Conservation (phyloP, 2,797 vertebrate genomes). For the Cyclura pinguis region DNA sequence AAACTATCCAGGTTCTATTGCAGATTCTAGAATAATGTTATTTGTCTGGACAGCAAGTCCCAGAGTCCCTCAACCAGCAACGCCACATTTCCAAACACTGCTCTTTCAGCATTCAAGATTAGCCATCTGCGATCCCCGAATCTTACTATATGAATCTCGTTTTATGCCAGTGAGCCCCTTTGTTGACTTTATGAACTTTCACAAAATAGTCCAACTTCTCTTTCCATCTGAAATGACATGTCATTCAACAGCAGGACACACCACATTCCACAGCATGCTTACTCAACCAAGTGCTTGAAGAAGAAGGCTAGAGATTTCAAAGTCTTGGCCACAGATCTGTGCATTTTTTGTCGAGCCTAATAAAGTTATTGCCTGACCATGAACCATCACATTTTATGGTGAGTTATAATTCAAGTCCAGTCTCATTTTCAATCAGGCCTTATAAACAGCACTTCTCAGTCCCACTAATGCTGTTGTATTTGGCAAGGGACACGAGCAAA, state of each 20-base stretch:
- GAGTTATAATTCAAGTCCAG: slow-evolving; percentile 28
- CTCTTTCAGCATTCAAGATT: neutral
- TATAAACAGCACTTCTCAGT: neutral
- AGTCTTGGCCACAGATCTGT: too few relatives aligned
- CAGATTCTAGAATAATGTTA: too few relatives aligned
- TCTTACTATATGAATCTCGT: too few relatives aligned
- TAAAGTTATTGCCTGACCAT: too few relatives aligned
- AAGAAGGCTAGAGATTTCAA: slow-evolving; percentile 17
- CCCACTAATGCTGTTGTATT: too few relatives aligned
- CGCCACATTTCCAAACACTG: too few relatives aligned
- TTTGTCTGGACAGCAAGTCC: too few relatives aligned
- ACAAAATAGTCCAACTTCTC: slow-evolving; percentile 21
- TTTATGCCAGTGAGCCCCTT: slow-evolving; percentile 17
- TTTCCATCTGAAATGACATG: slow-evolving; percentile 19
- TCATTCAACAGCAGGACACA: neutral
- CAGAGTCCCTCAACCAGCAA: too few relatives aligned
- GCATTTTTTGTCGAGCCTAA: too few relatives aligned
- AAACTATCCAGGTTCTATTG: neutral
- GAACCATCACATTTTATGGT: slow-evolving; percentile 8
- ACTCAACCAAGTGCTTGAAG: slow-evolving; percentile 10
- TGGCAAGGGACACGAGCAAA: too few relatives aligned
- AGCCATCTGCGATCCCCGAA: too few relatives aligned
- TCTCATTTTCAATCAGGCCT: slow-evolving; percentile 19
- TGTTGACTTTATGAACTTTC: neutral
- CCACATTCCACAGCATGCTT: neutral